phyloP scores from a whole-genome alignment of 2,113 vertebrate genomes.

The Cromileptes altivelis region DNA sequence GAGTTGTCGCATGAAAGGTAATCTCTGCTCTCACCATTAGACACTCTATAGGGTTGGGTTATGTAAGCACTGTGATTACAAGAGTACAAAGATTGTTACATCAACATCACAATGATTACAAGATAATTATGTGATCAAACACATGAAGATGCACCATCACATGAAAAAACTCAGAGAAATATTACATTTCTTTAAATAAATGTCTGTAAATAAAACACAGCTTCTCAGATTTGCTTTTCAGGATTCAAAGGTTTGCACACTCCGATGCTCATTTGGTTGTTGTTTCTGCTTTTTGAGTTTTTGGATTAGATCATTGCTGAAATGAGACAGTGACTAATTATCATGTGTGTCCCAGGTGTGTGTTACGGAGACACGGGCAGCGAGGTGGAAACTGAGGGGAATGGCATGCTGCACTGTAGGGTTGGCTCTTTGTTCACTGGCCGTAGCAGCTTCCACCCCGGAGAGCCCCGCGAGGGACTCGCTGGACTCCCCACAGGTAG shows the following conservation, averaged over 20 bases:
- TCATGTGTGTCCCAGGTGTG: conserved; percentile 75
- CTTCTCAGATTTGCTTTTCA: not conserved
- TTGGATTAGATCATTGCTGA: not conserved
- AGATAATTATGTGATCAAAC: not conserved
- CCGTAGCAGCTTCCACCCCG: conserved; percentile 82
- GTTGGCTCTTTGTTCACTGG: conserved; percentile 85
- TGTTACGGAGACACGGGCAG: conserved; percentile 84
- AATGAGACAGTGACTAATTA: conserved; percentile 48
- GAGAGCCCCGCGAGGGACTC: conserved; percentile 78
- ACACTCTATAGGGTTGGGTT: not conserved
- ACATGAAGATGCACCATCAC: not conserved
- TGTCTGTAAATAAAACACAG: not conserved
- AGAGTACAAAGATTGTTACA: no score
- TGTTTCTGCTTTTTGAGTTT: conserved; percentile 6
- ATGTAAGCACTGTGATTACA: not conserved
- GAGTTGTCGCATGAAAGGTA: not conserved
- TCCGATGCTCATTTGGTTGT: not conserved
- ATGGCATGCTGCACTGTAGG: conserved; percentile 78
- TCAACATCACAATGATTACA: conserved; percentile 3
- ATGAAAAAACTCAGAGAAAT: not conserved
- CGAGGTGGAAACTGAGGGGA: conserved; percentile 84
- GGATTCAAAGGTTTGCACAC: not conserved
- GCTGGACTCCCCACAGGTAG: conserved; percentile 76
- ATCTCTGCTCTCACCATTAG: not conserved
- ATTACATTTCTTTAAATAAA: not conserved